phyloP scores from a whole-genome alignment of 2,113 vertebrate genomes.

The Lepus timidus region DNA sequence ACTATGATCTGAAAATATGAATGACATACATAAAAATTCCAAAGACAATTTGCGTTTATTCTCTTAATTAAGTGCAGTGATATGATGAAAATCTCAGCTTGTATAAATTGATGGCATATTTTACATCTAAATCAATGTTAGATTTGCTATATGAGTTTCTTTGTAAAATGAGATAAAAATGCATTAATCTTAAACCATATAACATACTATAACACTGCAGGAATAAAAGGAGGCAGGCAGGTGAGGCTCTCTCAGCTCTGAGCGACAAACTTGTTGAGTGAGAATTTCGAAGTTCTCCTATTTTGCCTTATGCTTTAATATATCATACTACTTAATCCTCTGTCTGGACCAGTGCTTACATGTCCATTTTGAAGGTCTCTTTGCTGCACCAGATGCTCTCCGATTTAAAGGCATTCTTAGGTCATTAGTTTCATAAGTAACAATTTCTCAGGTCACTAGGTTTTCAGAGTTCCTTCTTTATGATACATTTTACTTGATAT shows the following conservation, averaged over 20 bases:
- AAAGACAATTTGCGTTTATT: neutral
- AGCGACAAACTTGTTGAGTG: neutral
- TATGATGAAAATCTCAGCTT: constrained; percentile 17
- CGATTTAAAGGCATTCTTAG: constrained; percentile 76
- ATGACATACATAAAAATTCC: neutral
- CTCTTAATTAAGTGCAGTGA: constrained; percentile 16
- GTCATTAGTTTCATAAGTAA: constrained; percentile 83
- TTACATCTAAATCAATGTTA: constrained; percentile 24
- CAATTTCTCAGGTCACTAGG: constrained; percentile 83
- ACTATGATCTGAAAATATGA: constrained; percentile 56
- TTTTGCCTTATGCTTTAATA: constrained; percentile 67
- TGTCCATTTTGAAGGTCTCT: constrained; percentile 61
- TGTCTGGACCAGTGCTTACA: constrained; percentile 78
- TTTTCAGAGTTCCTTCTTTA: constrained; percentile 73
- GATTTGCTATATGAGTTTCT: neutral
- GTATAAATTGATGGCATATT: neutral
- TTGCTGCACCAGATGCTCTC: constrained; percentile 66
- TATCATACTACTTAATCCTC: constrained; percentile 77
- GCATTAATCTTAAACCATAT: neutral
- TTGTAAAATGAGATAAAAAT: neutral
- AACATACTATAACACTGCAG: neutral
- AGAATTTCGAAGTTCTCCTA: constrained; percentile 26
- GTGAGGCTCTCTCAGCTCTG: neutral
- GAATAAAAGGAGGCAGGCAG: neutral
- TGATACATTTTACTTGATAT: constrained; percentile 76